Evolutionary conservation across 2,797 vertebrate species (phyloP), one percentile per base, ranked within the genome.

Genomic region (Craterocephalus amniculus): DNA sequence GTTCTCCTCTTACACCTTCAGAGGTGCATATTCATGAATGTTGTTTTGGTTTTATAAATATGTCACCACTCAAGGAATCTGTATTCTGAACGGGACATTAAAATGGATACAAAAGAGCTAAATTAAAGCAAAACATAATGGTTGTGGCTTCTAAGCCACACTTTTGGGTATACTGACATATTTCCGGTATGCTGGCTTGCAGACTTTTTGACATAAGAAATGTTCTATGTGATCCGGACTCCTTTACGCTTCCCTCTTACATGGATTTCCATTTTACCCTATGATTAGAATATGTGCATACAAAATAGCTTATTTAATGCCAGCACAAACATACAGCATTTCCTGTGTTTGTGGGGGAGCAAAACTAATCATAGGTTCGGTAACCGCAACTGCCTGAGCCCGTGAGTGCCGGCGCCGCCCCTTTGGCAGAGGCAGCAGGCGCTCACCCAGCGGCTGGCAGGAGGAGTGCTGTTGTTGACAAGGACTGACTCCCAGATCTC

Each of bases 401-500:
- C 56, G 76, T 67, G 83, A 91, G 79, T 70, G 83, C 80, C 83
- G 77, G 70, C 79, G 10, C 85, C 81, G 32, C 89, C 87, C 77
- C 67, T 78, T 84, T 92, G 88, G 86, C 90, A 85, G 83, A 60
- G 59, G 69, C 66, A 70, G 76, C 79, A 80, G 74, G 74, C 77
- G 36, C 56, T 86, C 85, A 88, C 84, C 83, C 84, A 72, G 81
- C 35, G 77, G 80, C 78, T 87, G 84, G 85, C 83, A 83, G 80
- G 70, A 84, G 79, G 76, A 91, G 76, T 64, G 8, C 76, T 81
- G 76, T 76, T 90, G 90, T 87, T 87, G 89, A 92, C 91, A 87
- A 72, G 76, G 73, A 79, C 81, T 81, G 76, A 43, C 70, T 90
- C 90, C 80, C 89, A 91, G 79, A 85, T 88, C 82, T 86, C 87